Conservation (phyloP, 2,888 invertebrate species). For the Oscheius sp. region DNA sequence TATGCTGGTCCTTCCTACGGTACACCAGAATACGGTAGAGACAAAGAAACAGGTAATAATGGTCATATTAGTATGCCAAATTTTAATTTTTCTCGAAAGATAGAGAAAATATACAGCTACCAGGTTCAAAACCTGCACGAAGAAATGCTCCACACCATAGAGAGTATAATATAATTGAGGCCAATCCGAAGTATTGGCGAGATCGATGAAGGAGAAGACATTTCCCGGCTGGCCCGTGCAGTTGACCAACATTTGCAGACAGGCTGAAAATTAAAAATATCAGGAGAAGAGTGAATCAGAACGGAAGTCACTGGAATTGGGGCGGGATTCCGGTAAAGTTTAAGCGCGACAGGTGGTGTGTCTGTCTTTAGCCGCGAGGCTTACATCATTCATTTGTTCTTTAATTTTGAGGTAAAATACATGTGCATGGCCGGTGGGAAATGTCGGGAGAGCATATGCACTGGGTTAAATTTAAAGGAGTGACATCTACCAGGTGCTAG, state of each 20-base stretch:
- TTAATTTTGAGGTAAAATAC: too few relatives aligned
- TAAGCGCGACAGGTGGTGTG: too few relatives aligned
- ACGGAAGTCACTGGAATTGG: not conserved
- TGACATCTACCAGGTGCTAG: too few relatives aligned
- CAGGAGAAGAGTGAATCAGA: not conserved
- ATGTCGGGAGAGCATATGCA: too few relatives aligned
- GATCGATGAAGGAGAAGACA: constrained; percentile 19
- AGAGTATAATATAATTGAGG: not conserved
- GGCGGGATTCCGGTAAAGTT: not conserved
- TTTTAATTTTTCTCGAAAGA: not conserved
- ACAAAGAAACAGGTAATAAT: constrained; percentile 8
- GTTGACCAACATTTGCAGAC: constrained; percentile 8
- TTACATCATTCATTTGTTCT: too few relatives aligned
- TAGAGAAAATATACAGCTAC: constrained; percentile 1
- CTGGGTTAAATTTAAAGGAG: too few relatives aligned
- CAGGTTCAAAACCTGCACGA: constrained; percentile 7
- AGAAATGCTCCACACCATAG: constrained; percentile 16
- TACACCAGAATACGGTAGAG: constrained; percentile 10
- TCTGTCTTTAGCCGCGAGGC: too few relatives aligned
- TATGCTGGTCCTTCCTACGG: not conserved
- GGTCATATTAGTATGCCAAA: constrained; percentile 15
- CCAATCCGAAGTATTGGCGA: not conserved
- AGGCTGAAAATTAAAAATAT: not conserved
- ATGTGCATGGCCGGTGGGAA: too few relatives aligned
- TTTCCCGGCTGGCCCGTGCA: not conserved